Percentiles rank a stretch among this genome's conserved stretches.
Evolutionary conservation across 2,888 invertebrate genomes (phyloP).

Genomic region (Xanthia togata): DNA sequence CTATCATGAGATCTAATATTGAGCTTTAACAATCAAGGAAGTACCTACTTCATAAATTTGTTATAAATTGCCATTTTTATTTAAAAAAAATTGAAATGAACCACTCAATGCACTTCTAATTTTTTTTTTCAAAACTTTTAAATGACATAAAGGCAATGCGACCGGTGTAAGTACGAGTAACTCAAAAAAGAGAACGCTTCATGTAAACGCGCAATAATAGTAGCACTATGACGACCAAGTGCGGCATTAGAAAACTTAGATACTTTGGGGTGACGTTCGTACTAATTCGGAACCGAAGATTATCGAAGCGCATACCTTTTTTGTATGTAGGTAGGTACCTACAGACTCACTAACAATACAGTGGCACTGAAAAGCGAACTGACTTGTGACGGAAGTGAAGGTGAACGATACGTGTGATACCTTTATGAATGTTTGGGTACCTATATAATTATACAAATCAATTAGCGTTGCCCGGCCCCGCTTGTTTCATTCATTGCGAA

Average conservation of each 20-base stretch:
- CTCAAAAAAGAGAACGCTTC: neutral
- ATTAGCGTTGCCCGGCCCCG: neutral
- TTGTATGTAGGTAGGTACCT: neutral
- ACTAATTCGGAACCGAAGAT: neutral
- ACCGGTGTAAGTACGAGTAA: neutral
- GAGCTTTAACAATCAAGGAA: neutral
- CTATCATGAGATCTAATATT: neutral
- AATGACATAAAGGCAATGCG: neutral
- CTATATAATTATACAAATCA: conserved; percentile 12
- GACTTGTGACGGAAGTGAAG: conserved; percentile 49
- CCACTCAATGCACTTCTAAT: too few species aligned
- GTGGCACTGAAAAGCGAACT: conserved; percentile 39
- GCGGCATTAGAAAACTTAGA: neutral
- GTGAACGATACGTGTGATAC: conserved; percentile 42
- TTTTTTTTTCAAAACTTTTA: neutral
- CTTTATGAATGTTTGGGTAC: neutral
- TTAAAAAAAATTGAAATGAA: neutral
- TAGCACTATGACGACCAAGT: neutral
- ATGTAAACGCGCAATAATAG: neutral
- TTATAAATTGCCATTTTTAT: neutral
- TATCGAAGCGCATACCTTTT: neutral
- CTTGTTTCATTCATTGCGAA: neutral
- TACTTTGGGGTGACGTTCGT: too few species aligned
- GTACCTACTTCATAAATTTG: neutral
- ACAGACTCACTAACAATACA: conserved; percentile 11